A percentile compares a stretch with the other conserved stretches of the same genome.
phyloP scores from a whole-genome alignment of 2,888 invertebrate genomes.

The Noctua janthe region DNA sequence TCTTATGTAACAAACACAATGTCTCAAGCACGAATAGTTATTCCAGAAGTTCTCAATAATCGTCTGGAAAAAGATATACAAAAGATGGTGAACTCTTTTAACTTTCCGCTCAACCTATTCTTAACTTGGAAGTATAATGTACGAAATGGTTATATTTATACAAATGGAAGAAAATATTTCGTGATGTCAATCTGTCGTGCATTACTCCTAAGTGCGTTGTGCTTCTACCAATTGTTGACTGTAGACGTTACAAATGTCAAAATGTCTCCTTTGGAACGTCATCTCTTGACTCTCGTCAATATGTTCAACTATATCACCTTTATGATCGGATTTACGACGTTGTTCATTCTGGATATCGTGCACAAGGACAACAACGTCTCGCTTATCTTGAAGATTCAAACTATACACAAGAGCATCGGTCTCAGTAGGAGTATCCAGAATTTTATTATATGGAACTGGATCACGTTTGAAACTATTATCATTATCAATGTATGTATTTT shows the following conservation, averaged over 20 bases:
- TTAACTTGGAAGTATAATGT: neutral
- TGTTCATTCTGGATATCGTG: constrained; percentile 17
- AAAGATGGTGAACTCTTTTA: neutral
- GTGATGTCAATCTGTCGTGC: too few species aligned
- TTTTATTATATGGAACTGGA: constrained; percentile 21
- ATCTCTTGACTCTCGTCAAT: constrained; percentile 5
- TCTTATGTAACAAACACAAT: too few species aligned
- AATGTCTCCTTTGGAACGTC: neutral
- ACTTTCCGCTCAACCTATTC: neutral
- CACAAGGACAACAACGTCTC: constrained; percentile 11
- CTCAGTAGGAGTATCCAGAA: neutral
- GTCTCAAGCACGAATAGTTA: too few species aligned
- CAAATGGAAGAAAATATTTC: neutral
- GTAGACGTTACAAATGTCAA: neutral
- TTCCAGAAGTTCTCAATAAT: neutral
- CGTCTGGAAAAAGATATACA: neutral
- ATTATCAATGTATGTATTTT: neutral
- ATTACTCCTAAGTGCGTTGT: neutral
- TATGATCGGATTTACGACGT: neutral
- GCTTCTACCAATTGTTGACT: neutral
- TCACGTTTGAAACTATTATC: neutral
- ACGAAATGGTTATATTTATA: neutral
- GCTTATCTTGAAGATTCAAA: constrained; percentile 26
- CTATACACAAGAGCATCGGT: constrained; percentile 19
- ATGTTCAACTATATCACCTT: constrained; percentile 1